These are phyloP conservation scores for Palaemon carinicauda DNA, from an alignment of 1,140 invertebrate species.

Conservation along the genomic window DNA sequence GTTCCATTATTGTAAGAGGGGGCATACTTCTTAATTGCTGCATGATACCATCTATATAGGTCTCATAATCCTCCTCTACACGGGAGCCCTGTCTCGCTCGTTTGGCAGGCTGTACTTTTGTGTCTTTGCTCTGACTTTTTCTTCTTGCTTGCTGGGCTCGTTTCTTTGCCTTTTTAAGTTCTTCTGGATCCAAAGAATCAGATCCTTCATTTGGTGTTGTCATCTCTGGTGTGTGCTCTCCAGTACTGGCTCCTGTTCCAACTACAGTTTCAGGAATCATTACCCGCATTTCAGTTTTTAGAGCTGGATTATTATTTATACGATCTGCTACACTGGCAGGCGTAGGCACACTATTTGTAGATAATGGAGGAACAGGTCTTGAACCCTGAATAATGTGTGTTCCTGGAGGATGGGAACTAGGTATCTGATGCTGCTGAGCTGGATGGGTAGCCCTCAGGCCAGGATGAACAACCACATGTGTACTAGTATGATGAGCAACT, in stretches of 20 bases:
- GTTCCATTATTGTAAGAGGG: conserved; percentile 86
- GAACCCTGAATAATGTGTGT: conserved; percentile 25
- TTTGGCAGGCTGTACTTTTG: conserved; percentile 75
- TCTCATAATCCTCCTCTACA: conserved; percentile 90
- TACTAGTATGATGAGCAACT: conserved; percentile 6
- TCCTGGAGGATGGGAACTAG: conserved; percentile 27
- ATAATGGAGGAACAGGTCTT: conserved; percentile 13
- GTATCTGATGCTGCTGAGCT: conserved; percentile 37
- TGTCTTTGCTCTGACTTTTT: conserved; percentile 69
- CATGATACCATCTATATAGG: conserved; percentile 87
- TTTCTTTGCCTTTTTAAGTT: conserved; percentile 56
- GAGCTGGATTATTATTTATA: conserved; percentile 40
- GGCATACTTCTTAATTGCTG: conserved; percentile 83
- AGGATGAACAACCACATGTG: conserved; percentile 41
- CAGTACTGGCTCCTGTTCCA: conserved; percentile 59
- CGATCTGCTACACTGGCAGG: conserved; percentile 43
- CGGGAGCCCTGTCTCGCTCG: conserved; percentile 80
- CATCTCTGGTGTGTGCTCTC: conserved; percentile 69
- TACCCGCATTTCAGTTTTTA: conserved; percentile 53
- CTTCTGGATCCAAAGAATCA: conserved; percentile 48
- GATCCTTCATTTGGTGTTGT: conserved; percentile 61
- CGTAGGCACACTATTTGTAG: conserved; percentile 13
- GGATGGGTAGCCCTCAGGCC: conserved; percentile 36
- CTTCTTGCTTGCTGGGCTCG: conserved; percentile 56
- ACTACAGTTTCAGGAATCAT: conserved; percentile 55